Evolutionary conservation across 2,888 invertebrate genomes (phyloP).

Genomic region (Pyrochroa serraticornis): DNA sequence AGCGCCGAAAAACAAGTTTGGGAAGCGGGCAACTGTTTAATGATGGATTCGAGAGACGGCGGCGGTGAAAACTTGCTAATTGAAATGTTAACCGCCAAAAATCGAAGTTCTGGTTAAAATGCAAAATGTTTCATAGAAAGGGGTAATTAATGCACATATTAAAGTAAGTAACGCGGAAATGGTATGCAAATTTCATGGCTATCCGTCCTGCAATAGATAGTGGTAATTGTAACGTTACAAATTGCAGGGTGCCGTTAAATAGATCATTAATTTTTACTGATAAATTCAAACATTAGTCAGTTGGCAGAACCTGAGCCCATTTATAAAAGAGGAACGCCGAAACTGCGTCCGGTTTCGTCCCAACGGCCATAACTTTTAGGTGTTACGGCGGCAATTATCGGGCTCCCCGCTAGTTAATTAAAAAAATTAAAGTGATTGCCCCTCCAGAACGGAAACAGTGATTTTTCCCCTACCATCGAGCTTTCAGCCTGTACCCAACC

Average conservation of each 20-base stretch:
- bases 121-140: conserved; percentile 14
- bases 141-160: conserved; percentile 32
- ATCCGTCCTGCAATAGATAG: conserved; percentile 30
- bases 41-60: not conserved
- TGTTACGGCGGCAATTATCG: conserved; percentile 1
- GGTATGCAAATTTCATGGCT: conserved; percentile 31
- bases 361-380: conserved; percentile 8
- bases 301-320: conserved; percentile 14
- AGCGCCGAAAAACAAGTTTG: no score
- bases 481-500: no score
- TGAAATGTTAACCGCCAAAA: not conserved
- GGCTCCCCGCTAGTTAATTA: no score
- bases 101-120: conserved; percentile 15
- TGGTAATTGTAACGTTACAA: conserved; percentile 33
- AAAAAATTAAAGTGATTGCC: no score
- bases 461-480: no score
- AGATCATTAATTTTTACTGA: conserved; percentile 35
- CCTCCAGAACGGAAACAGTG: no score
- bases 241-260: conserved; percentile 33
- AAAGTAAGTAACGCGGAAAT: conserved; percentile 29
- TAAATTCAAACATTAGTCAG: conserved; percentile 32
- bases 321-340: conserved; percentile 21
- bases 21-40: not conserved
- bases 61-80: not conserved
- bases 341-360: conserved; percentile 8